These are phyloP conservation scores for Cassiopea andromeda DNA, from an alignment of 30 jellyfish, hydroid and myxozoan genomes.

Conservation along the genomic window DNA sequence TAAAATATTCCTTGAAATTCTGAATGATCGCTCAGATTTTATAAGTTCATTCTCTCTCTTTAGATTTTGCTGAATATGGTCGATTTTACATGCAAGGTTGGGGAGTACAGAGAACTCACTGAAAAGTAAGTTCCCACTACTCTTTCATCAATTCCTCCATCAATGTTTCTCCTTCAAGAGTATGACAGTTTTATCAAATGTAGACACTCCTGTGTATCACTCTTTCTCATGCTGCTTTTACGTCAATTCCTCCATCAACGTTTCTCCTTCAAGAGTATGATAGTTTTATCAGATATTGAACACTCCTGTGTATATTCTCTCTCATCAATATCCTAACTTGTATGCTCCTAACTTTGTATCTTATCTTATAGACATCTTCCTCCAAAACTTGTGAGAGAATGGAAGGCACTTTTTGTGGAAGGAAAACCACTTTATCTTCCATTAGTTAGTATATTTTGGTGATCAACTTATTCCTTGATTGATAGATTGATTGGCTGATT, in stretches of 20 bases:
- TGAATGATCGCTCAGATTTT: background rate
- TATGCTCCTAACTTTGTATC: background rate
- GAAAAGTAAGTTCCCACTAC: conserved; percentile 71
- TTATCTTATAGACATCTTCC: conserved; percentile 73
- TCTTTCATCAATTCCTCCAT: background rate
- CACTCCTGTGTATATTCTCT: too few relatives aligned
- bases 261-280: too few relatives aligned
- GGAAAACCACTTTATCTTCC: conserved; percentile 78
- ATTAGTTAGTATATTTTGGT: conserved; percentile 29
- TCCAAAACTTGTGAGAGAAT: conserved; percentile 93
- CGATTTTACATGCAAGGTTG: conserved; percentile 94
- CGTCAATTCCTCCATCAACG: background rate
- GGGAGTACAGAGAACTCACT: conserved; percentile 94
- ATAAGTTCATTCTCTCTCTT: background rate
- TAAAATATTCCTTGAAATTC: too few relatives aligned
- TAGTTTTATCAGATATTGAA: too few relatives aligned
- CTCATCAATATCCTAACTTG: background rate
- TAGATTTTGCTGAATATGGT: conserved; percentile 82
- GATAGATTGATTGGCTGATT: background rate
- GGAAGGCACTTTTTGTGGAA: conserved; percentile 90
- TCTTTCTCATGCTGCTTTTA: background rate
- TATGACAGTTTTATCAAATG: too few relatives aligned
- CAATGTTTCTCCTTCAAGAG: too few relatives aligned
- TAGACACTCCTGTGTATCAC: too few relatives aligned
- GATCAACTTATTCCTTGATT: background rate